Conservation (phyloP, 1,140 invertebrate species). For the Drosophila mayri region DNA sequence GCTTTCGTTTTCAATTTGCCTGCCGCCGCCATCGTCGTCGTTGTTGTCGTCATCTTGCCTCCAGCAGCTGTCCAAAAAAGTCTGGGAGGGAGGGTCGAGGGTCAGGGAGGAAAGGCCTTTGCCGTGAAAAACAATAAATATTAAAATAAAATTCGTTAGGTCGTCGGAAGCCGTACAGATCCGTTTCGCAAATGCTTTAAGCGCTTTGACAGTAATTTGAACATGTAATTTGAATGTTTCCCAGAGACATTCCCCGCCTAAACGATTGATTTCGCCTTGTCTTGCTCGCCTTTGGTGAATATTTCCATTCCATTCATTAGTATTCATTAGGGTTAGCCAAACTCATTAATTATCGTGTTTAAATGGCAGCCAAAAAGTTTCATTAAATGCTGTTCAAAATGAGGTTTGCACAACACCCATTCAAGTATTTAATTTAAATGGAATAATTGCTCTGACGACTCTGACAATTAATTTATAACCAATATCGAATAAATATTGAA, state of each 20-base stretch:
- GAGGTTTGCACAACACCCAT: background rate
- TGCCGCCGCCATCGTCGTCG: slow-evolving; percentile 34
- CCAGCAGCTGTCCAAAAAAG: slow-evolving; percentile 52
- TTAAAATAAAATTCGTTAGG: slow-evolving; percentile 78
- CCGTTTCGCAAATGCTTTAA: slow-evolving; percentile 64
- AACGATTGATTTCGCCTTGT: slow-evolving; percentile 40
- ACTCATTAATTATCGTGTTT: slow-evolving; percentile 30
- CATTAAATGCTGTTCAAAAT: slow-evolving; percentile 17
- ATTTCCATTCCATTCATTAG: slow-evolving; percentile 28
- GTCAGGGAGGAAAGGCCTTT: slow-evolving; percentile 12
- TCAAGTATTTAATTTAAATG: slow-evolving; percentile 10
- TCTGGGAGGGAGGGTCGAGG: too few relatives aligned
- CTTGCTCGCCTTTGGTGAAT: slow-evolving; percentile 3
- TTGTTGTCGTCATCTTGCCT: slow-evolving; percentile 37
- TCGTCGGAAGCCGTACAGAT: slow-evolving; percentile 29
- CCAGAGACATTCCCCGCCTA: slow-evolving; percentile 19
- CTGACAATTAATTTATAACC: background rate
- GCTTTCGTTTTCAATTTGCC: slow-evolving; percentile 81
- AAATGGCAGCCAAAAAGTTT: slow-evolving; percentile 5
- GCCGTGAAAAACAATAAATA: slow-evolving; percentile 78
- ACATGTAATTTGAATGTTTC: slow-evolving; percentile 73
- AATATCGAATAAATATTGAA: background rate
- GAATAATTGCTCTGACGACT: background rate
- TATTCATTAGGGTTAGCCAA: slow-evolving; percentile 31
- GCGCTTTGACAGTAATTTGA: slow-evolving; percentile 70